Evolutionary conservation across 2,797 vertebrate species (phyloP).

Genomic region (Urophycis tenuis): DNA sequence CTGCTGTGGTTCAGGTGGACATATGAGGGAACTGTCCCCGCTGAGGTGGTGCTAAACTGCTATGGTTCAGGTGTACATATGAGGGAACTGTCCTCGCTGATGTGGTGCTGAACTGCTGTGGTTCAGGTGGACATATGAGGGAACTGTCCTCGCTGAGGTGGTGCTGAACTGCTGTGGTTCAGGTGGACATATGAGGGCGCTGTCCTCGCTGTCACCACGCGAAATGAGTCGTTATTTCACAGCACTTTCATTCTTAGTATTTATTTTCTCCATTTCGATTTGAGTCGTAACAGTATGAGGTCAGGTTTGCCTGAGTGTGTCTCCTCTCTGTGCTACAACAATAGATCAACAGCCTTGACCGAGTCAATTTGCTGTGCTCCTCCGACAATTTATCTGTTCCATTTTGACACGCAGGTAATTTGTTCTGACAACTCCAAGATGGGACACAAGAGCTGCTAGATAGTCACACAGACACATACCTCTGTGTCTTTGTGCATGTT

Average conservation of each 20-base stretch:
- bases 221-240: not conserved
- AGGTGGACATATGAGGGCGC: not conserved
- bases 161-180: not conserved
- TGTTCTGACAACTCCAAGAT: conserved; percentile 47
- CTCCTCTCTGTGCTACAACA: conserved; percentile 38
- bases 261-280: not conserved
- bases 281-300: not conserved
- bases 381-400: conserved; percentile 55
- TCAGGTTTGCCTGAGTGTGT: conserved; percentile 12
- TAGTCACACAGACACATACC: not conserved
- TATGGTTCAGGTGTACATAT: too few species aligned
- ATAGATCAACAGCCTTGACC: conserved; percentile 62
- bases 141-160: not conserved
- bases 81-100: too few species aligned
- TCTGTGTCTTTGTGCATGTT: not conserved
- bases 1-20: too few species aligned
- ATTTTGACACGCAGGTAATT: conserved; percentile 63
- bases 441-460: conserved; percentile 15
- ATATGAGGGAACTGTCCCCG: too few species aligned
- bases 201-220: not conserved
- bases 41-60: too few species aligned
- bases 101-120: too few species aligned
- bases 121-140: not conserved
- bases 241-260: not conserved
- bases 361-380: conserved; percentile 62